Conservation (phyloP, 2,797 vertebrate genomes). For the Tokudaia muenninki region DNA sequence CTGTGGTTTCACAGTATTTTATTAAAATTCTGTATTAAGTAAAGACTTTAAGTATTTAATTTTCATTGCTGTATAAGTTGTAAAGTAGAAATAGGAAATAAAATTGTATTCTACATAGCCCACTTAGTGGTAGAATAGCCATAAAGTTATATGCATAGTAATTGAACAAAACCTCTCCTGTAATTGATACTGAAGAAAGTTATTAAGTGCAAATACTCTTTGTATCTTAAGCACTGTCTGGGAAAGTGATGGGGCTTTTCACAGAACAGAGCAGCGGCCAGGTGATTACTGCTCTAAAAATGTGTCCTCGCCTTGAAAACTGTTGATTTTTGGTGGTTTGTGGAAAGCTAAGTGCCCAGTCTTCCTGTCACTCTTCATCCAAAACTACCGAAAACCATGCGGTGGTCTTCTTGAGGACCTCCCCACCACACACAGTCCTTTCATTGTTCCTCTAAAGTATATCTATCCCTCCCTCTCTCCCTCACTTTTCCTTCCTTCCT, state of each 20-base stretch:
- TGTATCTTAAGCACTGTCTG: neutral
- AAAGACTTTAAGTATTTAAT: neutral
- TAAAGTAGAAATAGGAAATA: conserved; percentile 33
- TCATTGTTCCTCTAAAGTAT: neutral
- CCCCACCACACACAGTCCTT: neutral
- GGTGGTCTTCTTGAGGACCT: neutral
- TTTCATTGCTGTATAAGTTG: conserved; percentile 30
- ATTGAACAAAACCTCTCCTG: neutral
- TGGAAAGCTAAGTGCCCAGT: neutral
- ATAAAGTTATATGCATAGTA: neutral
- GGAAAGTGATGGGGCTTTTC: conserved; percentile 34
- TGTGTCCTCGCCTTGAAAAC: neutral
- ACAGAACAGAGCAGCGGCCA: neutral
- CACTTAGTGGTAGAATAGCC: neutral
- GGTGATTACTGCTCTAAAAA: neutral
- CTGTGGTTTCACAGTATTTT: neutral
- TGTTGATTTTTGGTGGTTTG: neutral
- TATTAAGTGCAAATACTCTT: neutral
- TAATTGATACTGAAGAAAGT: neutral
- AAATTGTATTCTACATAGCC: neutral
- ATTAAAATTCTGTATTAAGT: neutral
- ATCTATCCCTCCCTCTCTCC: neutral
- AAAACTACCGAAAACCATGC: neutral
- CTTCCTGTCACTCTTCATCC: neutral
- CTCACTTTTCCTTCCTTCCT: no score